phyloP scores from a whole-genome alignment of 2,113 vertebrate genomes.

The Hydropotes inermis region DNA sequence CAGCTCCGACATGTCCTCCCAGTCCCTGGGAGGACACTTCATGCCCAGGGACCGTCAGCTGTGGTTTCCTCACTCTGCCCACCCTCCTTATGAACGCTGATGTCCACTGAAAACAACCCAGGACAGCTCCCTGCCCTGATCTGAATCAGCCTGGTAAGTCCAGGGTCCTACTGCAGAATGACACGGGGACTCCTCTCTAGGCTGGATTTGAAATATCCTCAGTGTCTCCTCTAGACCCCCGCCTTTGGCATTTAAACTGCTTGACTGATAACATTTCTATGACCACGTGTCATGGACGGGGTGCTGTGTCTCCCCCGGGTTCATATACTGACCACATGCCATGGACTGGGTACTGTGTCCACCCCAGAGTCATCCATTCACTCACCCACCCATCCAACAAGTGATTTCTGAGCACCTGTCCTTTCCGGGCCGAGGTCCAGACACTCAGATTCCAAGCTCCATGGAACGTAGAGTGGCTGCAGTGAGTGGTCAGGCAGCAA shows the following conservation, averaged over 20 bases:
- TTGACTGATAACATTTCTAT: not conserved
- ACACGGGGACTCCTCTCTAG: not conserved
- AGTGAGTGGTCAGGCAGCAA: no score
- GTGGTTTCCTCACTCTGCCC: not conserved
- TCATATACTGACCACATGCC: no score
- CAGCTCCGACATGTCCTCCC: not conserved
- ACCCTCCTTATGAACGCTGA: not conserved
- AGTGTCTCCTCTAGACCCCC: not conserved
- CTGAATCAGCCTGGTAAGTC: not conserved
- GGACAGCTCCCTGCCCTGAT: not conserved
- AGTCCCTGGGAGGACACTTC: not conserved
- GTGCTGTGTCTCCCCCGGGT: rapidly evolving
- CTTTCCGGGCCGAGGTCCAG: not conserved
- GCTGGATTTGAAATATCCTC: not conserved
- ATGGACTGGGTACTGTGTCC: rapidly evolving
- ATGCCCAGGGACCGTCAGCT: not conserved
- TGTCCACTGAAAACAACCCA: not conserved
- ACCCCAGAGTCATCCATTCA: no score
- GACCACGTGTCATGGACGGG: rapidly evolving
- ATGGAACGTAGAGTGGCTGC: not conserved
- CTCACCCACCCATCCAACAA: not conserved
- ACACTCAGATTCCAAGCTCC: not conserved
- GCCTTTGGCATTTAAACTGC: not conserved
- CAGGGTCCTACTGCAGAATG: not conserved
- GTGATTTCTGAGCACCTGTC: not conserved